A percentile compares a stretch with the other conserved stretches of the same genome.
Evolutionary conservation across 1,140 invertebrate species (phyloP).

Genomic region (Neodiprion virginianus): DNA sequence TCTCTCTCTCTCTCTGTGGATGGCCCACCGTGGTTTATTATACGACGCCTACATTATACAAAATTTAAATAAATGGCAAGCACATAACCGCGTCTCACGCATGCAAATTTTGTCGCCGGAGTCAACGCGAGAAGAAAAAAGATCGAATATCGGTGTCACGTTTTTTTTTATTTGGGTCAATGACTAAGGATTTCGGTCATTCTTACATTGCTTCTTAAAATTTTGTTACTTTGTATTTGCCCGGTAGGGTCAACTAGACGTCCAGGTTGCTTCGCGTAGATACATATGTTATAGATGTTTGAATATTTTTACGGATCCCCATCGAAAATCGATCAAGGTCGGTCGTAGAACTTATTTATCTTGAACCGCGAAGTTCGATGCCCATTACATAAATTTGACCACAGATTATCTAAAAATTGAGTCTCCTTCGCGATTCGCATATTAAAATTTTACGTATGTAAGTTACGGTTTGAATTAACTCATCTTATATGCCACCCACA

Average conservation of each 20-base stretch:
- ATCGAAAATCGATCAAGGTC: conserved; percentile 3
- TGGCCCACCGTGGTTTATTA: conserved; percentile 4
- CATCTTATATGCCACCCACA: too few species aligned
- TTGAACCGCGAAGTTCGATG: not conserved
- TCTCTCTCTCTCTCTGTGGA: not conserved
- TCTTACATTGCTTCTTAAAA: not conserved
- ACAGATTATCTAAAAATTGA: too few species aligned
- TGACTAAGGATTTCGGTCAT: too few species aligned
- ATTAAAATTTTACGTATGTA: too few species aligned
- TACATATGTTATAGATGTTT: not conserved
- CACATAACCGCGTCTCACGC: not conserved
- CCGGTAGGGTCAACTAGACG: not conserved
- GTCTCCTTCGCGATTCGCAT: too few species aligned
- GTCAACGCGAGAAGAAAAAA: not conserved
- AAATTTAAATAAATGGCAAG: conserved; percentile 4
- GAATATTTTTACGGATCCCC: not conserved
- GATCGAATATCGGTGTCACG: not conserved
- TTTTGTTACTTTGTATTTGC: not conserved
- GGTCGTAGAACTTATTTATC: not conserved
- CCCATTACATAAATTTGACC: too few species aligned
- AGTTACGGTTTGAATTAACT: too few species aligned
- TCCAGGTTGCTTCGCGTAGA: not conserved
- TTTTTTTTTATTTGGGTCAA: too few species aligned
- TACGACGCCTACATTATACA: not conserved
- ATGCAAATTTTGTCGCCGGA: not conserved